phyloP scores from a whole-genome alignment of 1,140 invertebrate species.

The Mercenaria mercenaria region DNA sequence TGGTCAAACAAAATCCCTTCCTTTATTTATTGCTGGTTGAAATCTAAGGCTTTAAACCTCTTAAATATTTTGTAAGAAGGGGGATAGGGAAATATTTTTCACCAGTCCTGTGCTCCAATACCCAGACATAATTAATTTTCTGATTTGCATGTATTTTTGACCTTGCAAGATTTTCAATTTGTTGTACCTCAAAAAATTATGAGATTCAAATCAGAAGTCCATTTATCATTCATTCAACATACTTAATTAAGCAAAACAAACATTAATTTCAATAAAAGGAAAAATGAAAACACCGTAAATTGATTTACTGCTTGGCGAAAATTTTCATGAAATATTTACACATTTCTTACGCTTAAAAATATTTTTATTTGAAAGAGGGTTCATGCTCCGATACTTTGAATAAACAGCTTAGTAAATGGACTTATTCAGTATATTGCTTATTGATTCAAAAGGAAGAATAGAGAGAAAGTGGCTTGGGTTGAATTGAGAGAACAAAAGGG shows the following conservation, averaged over 20 bases:
- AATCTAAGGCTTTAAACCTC: no score
- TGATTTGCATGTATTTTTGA: no score
- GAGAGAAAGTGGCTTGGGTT: neutral
- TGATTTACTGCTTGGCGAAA: neutral
- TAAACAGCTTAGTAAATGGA: neutral
- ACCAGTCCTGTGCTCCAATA: no score
- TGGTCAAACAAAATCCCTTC: no score
- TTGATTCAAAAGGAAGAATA: neutral
- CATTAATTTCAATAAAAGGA: neutral
- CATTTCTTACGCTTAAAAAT: neutral
- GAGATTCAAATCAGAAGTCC: neutral
- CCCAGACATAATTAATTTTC: no score
- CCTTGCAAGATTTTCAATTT: no score
- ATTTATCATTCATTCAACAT: neutral
- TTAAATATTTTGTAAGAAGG: no score
- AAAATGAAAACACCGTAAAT: neutral
- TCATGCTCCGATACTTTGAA: slow-evolving; percentile 1
- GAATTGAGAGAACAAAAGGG: neutral
- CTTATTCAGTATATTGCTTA: neutral
- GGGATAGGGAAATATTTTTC: no score
- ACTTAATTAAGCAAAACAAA: slow-evolving; percentile 12
- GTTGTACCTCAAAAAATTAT: no score
- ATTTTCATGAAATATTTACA: neutral
- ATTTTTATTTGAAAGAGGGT: slow-evolving; percentile 1
- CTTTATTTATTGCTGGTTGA: no score